Percentiles rank a stretch among this genome's conserved stretches.
These are phyloP conservation scores for Boulengeromyrus knoepffleri DNA, from an alignment of 2,113 vertebrate species.

Conservation along the genomic window DNA sequence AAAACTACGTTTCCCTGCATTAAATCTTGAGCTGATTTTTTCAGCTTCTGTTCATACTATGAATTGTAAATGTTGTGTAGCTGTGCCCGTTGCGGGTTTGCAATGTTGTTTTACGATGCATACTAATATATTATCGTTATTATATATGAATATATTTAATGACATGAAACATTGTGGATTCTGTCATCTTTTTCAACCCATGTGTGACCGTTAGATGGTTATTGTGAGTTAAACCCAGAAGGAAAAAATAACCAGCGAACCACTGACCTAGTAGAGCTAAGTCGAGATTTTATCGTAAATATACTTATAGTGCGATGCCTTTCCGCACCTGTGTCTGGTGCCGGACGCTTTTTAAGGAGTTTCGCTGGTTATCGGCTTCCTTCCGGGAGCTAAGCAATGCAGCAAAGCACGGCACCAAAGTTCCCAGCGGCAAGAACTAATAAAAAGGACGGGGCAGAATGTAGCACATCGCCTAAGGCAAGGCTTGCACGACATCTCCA, in stretches of 20 bases:
- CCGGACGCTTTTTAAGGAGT: background rate
- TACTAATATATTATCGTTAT: slow-evolving; percentile 99
- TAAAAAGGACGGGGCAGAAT: background rate
- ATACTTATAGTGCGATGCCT: slow-evolving; percentile 58
- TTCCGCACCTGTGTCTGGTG: background rate
- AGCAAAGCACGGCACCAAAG: background rate
- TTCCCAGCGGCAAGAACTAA: background rate
- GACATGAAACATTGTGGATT: slow-evolving; percentile 88
- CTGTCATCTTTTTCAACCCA: slow-evolving; percentile 47
- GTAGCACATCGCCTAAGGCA: background rate
- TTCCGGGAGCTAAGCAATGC: background rate
- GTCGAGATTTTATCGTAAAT: slow-evolving; percentile 85
- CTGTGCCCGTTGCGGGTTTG: slow-evolving; percentile 76
- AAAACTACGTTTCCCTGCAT: slow-evolving; percentile 27
- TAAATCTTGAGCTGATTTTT: slow-evolving; percentile 36
- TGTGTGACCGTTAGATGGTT: slow-evolving; percentile 72
- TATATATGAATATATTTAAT: slow-evolving; percentile 99
- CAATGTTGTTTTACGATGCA: slow-evolving; percentile 84
- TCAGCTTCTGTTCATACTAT: slow-evolving; percentile 68
- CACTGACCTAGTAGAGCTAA: slow-evolving; percentile 80
- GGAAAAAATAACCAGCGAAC: slow-evolving; percentile 83
- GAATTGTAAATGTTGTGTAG: slow-evolving; percentile 89
- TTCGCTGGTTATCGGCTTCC: background rate
- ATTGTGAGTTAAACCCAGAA: slow-evolving; percentile 66
- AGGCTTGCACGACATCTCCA: background rate